These are phyloP conservation scores for Dryadula phaetusa DNA, from an alignment of 2,888 invertebrate genomes.

Conservation along the genomic window DNA sequence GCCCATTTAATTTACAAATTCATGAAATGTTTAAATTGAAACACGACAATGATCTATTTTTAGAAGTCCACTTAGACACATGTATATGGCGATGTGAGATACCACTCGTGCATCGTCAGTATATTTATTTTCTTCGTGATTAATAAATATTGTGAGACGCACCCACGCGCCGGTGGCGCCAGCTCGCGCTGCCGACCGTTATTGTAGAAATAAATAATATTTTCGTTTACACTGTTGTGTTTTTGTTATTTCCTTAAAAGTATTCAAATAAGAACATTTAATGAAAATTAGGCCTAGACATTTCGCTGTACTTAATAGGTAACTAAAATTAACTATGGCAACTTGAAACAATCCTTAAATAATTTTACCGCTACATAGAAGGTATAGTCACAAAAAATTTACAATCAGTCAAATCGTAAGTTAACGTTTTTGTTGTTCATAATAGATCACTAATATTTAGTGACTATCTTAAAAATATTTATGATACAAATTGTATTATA, in stretches of 20 bases:
- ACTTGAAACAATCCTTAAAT: too few species aligned
- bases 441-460: too few species aligned
- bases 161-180: conserved; percentile 66
- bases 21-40: conserved; percentile 63
- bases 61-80: conserved; percentile 74
- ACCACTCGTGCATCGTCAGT: conserved; percentile 66
- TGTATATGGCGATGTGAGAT: conserved; percentile 65
- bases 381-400: too few species aligned
- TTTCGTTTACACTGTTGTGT: conserved; percentile 79
- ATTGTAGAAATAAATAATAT: conserved; percentile 84
- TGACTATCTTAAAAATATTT: too few species aligned
- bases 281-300: neutral
- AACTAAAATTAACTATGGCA: too few species aligned
- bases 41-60: conserved; percentile 68
- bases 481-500: too few species aligned
- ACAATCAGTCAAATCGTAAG: too few species aligned
- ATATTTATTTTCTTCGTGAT: conserved; percentile 78
- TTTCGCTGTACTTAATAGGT: too few species aligned
- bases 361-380: too few species aligned
- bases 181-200: conserved; percentile 67
- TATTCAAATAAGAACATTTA: neutral
- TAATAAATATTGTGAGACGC: conserved; percentile 80
- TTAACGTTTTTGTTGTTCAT: too few species aligned
- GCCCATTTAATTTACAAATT: conserved; percentile 70
- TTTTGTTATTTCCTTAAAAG: conserved; percentile 50